These are phyloP conservation scores for Holothuria scabra DNA, from an alignment of 53 echinoderm and acorn worm genomes.

Conservation along the genomic window DNA sequence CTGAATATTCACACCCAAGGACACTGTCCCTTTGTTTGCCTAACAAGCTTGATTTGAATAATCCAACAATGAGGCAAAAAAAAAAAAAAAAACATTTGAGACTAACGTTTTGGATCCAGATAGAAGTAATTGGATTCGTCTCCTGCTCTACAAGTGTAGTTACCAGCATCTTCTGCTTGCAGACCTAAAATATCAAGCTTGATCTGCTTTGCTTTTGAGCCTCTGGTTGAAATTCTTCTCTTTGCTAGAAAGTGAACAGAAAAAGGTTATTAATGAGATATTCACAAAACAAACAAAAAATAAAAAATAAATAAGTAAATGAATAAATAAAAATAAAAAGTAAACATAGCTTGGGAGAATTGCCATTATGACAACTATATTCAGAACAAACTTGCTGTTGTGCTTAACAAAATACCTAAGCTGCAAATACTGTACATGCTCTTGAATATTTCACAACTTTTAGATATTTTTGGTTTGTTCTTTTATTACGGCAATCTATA, in stretches of 20 bases:
- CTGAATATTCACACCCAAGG: neutral
- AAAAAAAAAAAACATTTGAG: neutral
- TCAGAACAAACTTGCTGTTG: no score
- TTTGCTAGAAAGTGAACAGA: neutral
- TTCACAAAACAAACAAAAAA: no score
- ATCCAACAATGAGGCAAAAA: no score
- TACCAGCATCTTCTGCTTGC: slow-evolving; percentile 51
- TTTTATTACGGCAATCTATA: no score
- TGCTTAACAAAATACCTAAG: no score
- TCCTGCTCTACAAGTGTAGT: slow-evolving; percentile 71
- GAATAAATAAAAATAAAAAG: no score
- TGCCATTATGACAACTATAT: no score
- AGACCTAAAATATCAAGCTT: slow-evolving; percentile 51
- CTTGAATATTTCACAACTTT: no score
- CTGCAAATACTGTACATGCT: no score
- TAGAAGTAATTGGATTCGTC: slow-evolving; percentile 66
- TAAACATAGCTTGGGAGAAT: no score
- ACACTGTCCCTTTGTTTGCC: neutral
- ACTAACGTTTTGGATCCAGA: slow-evolving; percentile 68
- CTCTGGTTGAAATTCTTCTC: slow-evolving; percentile 25
- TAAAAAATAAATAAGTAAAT: no score
- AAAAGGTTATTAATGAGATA: neutral
- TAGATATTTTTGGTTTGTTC: no score
- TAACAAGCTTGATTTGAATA: neutral
- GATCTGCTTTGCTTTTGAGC: slow-evolving; percentile 3